Conservation (phyloP, 2,113 vertebrate genomes). For the zebrafish (Danio rerio) region DNA sequence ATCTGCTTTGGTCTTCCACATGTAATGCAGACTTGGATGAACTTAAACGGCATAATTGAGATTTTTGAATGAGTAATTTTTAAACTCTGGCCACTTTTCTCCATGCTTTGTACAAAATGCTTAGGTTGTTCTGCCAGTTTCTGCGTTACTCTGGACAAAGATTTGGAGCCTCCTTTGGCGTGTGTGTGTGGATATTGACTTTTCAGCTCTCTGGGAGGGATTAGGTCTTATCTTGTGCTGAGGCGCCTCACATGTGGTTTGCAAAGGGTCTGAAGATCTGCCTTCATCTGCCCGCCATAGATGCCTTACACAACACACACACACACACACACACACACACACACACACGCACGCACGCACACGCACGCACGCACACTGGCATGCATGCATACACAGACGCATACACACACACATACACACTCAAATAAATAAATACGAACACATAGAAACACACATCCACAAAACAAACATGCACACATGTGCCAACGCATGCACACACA, state of each 20-base stretch:
- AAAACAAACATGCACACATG: too few relatives aligned
- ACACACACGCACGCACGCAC: conserved; percentile 47
- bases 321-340: conserved; percentile 39
- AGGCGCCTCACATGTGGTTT: conserved; percentile 65
- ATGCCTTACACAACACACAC: conserved; percentile 62
- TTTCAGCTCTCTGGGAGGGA: conserved; percentile 69
- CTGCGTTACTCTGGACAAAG: conserved; percentile 15
- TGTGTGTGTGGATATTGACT: conserved; percentile 69
- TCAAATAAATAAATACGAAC: too few relatives aligned
- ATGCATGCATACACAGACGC: conserved; percentile 29
- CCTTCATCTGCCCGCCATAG: conserved; percentile 74
- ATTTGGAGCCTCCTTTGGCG: conserved; percentile 15
- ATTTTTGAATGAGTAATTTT: not conserved
- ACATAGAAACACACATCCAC: too few relatives aligned
- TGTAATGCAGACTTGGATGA: not conserved
- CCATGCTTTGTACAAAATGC: not conserved
- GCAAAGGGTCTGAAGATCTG: conserved; percentile 65
- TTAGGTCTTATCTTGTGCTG: conserved; percentile 74
- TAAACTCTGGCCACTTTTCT: not conserved
- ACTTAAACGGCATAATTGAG: not conserved
- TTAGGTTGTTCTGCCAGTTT: conserved; percentile 6
- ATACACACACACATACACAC: conserved; percentile 12
- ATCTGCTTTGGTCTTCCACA: not conserved
- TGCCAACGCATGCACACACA: too few relatives aligned
- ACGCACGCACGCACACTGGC: conserved; percentile 40